Conservation (phyloP, 2,888 invertebrate species). For the Tipula vernalis region DNA sequence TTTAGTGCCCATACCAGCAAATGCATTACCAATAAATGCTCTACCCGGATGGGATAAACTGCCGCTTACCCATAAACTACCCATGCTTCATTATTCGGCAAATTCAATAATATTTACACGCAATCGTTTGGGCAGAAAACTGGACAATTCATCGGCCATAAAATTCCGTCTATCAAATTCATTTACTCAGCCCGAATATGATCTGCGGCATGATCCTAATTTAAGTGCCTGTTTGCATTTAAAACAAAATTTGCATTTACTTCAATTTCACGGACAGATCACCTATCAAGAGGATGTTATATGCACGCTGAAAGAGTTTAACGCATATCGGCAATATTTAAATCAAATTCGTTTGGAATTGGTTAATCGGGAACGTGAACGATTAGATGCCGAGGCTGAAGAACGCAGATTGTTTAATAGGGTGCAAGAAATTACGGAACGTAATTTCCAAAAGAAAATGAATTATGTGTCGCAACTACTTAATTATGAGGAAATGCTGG, state of each 20-base stretch:
- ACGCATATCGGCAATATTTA: conserved; percentile 47
- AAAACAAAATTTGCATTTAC: conserved; percentile 27
- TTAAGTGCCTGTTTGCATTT: conserved; percentile 40
- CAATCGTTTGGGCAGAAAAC: conserved; percentile 31
- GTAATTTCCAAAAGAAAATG: neutral
- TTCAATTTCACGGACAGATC: neutral
- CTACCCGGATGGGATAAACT: conserved; percentile 33
- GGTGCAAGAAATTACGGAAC: neutral
- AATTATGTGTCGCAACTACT: neutral
- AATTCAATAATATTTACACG: conserved; percentile 33
- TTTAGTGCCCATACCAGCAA: conserved; percentile 13
- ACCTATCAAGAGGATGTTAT: conserved; percentile 31
- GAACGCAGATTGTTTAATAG: neutral
- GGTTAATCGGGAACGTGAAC: conserved; percentile 28
- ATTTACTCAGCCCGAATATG: conserved; percentile 36
- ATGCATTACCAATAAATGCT: conserved; percentile 31
- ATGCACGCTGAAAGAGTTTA: conserved; percentile 50
- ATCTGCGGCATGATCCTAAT: conserved; percentile 45
- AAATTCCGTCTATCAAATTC: conserved; percentile 23
- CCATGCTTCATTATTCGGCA: conserved; percentile 33
- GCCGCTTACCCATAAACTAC: conserved; percentile 30
- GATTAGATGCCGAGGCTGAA: neutral
- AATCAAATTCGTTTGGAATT: conserved; percentile 43
- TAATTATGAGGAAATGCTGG: neutral
- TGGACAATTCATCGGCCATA: conserved; percentile 15